These are phyloP conservation scores for Tuberolachnus salignus DNA, from an alignment of 2,888 invertebrate species.

Conservation along the genomic window DNA sequence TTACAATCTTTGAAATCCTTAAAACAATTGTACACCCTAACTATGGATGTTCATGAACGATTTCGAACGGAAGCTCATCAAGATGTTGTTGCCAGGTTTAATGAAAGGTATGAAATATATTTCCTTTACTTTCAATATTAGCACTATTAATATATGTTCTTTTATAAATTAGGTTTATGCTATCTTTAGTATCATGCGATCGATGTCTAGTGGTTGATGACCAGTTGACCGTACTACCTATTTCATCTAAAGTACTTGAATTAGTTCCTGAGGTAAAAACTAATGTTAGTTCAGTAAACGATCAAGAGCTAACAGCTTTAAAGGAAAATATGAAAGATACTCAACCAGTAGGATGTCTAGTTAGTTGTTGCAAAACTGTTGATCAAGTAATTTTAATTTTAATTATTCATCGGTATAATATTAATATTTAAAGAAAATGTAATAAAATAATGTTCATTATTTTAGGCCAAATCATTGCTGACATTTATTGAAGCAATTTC, in stretches of 20 bases:
- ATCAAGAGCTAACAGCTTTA: constrained; percentile 73
- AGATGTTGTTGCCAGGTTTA: constrained; percentile 90
- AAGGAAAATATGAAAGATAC: constrained; percentile 86
- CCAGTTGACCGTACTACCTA: constrained; percentile 85
- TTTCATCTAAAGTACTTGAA: constrained; percentile 81
- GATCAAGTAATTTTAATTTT: constrained; percentile 71
- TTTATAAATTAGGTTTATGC: constrained; percentile 69
- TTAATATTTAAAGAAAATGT: not conserved
- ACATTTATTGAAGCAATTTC: constrained; percentile 94
- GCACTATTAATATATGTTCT: constrained; percentile 6
- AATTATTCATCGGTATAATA: constrained; percentile 21
- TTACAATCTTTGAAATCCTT: constrained; percentile 85
- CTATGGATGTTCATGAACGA: constrained; percentile 97
- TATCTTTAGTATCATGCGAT: constrained; percentile 86
- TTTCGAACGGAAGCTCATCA: constrained; percentile 94
- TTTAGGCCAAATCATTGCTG: constrained; percentile 81
- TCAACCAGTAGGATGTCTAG: constrained; percentile 87
- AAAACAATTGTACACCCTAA: constrained; percentile 92
- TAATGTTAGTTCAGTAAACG: constrained; percentile 65
- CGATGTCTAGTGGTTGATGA: constrained; percentile 94
- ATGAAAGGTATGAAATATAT: constrained; percentile 72
- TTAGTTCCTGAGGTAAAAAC: constrained; percentile 74
- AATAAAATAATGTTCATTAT: constrained; percentile 36
- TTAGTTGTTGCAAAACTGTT: constrained; percentile 87
- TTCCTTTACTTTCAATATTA: not conserved